Base-by-base conservation (phyloP, 1,140 invertebrate species). In the Arctopsyche grandis region DNA sequence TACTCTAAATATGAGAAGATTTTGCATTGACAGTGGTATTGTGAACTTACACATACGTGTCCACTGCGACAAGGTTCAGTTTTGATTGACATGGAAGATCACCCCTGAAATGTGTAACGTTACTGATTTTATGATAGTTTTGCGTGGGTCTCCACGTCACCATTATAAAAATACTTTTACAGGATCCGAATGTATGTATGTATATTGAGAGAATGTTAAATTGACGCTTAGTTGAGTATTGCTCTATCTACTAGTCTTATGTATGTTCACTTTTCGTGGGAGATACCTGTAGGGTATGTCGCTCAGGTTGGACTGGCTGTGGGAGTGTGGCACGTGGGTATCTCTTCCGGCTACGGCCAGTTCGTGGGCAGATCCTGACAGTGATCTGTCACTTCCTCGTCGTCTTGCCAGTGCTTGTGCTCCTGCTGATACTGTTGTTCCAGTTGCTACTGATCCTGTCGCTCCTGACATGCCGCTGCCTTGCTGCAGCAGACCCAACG, bases 341-440 rank as follows among this genome's bases (percentile, higher is more conserved):
- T 86, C 86, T 80, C 91, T 90, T 7, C 92, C 91, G 81, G 91
- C 91, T 46, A 94, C 88, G 12, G 93, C 93, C 79, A 94, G 87
- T 84, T 95, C 94, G 85, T 94, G 94, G 5, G 93, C 93, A 1
- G 93, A 94, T 69, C 94, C 94, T 0, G 93, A 93, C n/a, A 95
- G 89, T 82, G 93, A 95, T 58, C 94, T 90, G 86, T 95, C 94
- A 81, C 93, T 95, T 80, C 94, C 94, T 24, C 94, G 90, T 12
- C 94, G 90, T 79, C 93, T 89, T 0, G 88, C 80, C 69, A 93
- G 84, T 1, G 85, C 84, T 21, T 82, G 78, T 56, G 85, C 84
- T 73, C 7, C 84, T 84, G 80, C 85, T 84, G 77, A 86, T 83
- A 80, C 71, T 70, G 21, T 69, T 79, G 82, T 70, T 46, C 63